Evolutionary conservation across 2,113 vertebrate genomes (phyloP), one percentile per base, ranked within the genome.

Genomic region (Eretmochelys imbricata): DNA sequence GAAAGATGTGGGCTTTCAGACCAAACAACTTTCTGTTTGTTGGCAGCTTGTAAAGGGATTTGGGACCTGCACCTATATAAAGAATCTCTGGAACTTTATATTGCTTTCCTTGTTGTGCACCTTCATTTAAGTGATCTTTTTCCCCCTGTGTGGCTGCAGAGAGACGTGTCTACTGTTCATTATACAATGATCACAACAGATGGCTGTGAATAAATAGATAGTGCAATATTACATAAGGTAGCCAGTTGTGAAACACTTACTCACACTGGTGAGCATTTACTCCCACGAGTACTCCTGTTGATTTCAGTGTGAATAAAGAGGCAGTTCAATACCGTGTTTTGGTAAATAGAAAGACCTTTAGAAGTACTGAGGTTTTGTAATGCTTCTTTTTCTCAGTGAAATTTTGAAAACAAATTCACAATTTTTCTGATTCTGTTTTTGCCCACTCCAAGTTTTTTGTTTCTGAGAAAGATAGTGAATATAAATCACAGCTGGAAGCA

Each of bases 141-240:
- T 51, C 80, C 29, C 53, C 51, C 42, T 2, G 42, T 69, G 3
- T 62, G 82, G 72, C 24, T 78, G 72, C 42, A 2, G 84, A 62
- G 81, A 29, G 3, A 0, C 57, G 79, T 0, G 0, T 9, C 42
- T 51, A 0, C 0, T 1, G n/a, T 49, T 83, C 0, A 16, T 93
- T 81, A 29, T 65, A 24, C 76, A 31, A 9, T 35, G 80, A 55
- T 84, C 84, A 5, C 24, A n/a, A 91, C 95, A 92, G 91, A 89
- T 92, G 95, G 93, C 94, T 84, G 82, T 38, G 78, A 24, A 3
- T 3, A 72, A 24, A 3, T 3, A 62, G 94, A 85, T 93, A 87
- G 83, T n/a, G 5, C 10, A 25, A 57, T 2, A 82, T 94, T 81
- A 38, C 0, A 0, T 42, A 69, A 79, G 91, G 80, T 83, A 38